Evolutionary conservation across 2,888 invertebrate genomes (phyloP).

Genomic region (Mechanitis mazaeus): DNA sequence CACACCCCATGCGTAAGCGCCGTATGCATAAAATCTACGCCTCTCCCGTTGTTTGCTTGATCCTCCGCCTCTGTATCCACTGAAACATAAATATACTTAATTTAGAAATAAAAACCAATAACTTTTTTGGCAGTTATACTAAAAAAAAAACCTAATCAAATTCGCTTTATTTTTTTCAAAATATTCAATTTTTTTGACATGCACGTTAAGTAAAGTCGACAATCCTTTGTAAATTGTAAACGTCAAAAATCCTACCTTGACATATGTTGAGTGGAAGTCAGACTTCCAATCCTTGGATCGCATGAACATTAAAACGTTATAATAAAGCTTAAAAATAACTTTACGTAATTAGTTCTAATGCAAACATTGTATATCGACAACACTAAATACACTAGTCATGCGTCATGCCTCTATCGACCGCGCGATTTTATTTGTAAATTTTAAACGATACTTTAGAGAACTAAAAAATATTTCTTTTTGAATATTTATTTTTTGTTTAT

Average conservation of each 20-base stretch:
- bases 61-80: constrained; percentile 72
- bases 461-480: too few relatives aligned
- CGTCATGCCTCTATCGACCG: neutral
- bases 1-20: constrained; percentile 82
- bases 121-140: too few relatives aligned
- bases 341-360: neutral
- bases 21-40: constrained; percentile 79
- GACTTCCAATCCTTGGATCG: constrained; percentile 50
- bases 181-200: too few relatives aligned
- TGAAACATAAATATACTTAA: constrained; percentile 35
- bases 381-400: neutral
- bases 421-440: neutral
- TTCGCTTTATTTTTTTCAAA: neutral
- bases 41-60: constrained; percentile 68
- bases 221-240: constrained; percentile 10
- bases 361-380: neutral
- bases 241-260: constrained; percentile 49
- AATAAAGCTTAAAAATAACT: constrained; percentile 3
- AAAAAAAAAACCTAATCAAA: too few relatives aligned
- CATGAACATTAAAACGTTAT: constrained; percentile 38
- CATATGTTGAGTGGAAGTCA: constrained; percentile 49
- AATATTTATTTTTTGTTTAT: too few relatives aligned
- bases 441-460: neutral
- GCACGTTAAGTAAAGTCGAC: too few relatives aligned
- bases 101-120: neutral